phyloP scores from a whole-genome alignment of 2,888 invertebrate species.

The Coleophora flavipennella region DNA sequence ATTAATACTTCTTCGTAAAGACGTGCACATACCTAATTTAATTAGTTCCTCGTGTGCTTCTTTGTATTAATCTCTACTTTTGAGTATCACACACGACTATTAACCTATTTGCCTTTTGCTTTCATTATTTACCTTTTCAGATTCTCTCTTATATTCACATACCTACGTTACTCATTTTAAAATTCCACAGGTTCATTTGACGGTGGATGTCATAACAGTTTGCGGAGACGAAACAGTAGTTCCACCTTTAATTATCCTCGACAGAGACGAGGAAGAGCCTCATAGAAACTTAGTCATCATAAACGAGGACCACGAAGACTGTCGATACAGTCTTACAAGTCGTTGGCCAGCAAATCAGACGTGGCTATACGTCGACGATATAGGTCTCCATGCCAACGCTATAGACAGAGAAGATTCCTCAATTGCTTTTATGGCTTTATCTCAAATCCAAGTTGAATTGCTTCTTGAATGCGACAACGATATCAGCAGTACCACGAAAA shows the following conservation, averaged over 20 bases:
- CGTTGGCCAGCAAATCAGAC: conserved; percentile 49
- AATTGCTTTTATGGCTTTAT: conserved; percentile 58
- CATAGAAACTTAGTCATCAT: conserved; percentile 40
- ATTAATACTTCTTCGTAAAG: no score
- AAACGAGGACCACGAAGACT: conserved; percentile 30
- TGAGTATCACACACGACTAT: no score
- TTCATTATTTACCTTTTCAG: no score
- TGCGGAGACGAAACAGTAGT: conserved; percentile 33
- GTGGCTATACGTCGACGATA: conserved; percentile 54
- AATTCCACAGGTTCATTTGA: conserved; percentile 37
- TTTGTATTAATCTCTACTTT: no score
- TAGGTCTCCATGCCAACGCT: conserved; percentile 39
- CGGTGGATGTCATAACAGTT: conserved; percentile 31
- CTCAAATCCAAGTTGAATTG: conserved; percentile 63
- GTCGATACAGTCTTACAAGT: conserved; percentile 42
- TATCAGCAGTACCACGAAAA: conserved; percentile 10
- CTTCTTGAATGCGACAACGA: conserved; percentile 40
- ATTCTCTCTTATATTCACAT: conserved; percentile 1
- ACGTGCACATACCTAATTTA: no score
- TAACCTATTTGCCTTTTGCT: no score
- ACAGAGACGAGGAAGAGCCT: conserved; percentile 51
- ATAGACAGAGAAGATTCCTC: conserved; percentile 61
- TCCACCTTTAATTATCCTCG: conserved; percentile 47
- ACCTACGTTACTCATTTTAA: not conserved
- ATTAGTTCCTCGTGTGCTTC: no score